Conservation (phyloP, 2,888 invertebrate species). For the Habroteleia sp. region DNA sequence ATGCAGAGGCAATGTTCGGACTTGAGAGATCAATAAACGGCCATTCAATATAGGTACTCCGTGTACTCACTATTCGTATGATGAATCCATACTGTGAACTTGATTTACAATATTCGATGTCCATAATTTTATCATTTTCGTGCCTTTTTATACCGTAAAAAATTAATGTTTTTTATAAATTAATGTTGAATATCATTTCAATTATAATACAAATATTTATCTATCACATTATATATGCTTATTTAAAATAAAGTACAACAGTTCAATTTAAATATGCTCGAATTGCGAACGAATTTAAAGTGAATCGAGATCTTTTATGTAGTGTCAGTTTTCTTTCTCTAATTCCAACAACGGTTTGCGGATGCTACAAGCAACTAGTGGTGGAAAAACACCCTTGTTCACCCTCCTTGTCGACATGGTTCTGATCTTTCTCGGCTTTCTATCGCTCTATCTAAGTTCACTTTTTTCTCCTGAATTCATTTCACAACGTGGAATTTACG, state of each 20-base stretch:
- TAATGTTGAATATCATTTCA: too few relatives aligned
- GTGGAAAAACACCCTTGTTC: slow-evolving; percentile 81
- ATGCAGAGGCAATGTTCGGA: slow-evolving; percentile 77
- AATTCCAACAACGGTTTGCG: slow-evolving; percentile 65
- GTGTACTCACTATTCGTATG: slow-evolving; percentile 74
- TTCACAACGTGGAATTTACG: slow-evolving; percentile 54
- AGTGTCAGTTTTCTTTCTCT: slow-evolving; percentile 63
- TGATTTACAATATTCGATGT: slow-evolving; percentile 31
- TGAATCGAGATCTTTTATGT: slow-evolving; percentile 53
- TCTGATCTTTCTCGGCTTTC: slow-evolving; percentile 71
- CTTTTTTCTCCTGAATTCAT: slow-evolving; percentile 54
- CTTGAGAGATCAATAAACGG: slow-evolving; percentile 82
- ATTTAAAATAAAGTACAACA: slow-evolving; percentile 25
- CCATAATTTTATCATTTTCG: slow-evolving; percentile 6
- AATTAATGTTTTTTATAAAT: too few relatives aligned
- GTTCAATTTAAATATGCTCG: slow-evolving; percentile 17
- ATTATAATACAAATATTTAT: too few relatives aligned
- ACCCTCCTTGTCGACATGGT: slow-evolving; percentile 71
- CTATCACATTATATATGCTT: too few relatives aligned
- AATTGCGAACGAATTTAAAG: slow-evolving; percentile 20
- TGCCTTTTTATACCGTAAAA: too few relatives aligned
- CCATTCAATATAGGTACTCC: slow-evolving; percentile 80
- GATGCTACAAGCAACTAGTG: slow-evolving; percentile 80
- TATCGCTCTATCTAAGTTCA: slow-evolving; percentile 65
- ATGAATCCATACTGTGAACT: slow-evolving; percentile 65